Base-by-base conservation (phyloP, 2,888 invertebrate species). In the Trypoxylon attenuatum region DNA sequence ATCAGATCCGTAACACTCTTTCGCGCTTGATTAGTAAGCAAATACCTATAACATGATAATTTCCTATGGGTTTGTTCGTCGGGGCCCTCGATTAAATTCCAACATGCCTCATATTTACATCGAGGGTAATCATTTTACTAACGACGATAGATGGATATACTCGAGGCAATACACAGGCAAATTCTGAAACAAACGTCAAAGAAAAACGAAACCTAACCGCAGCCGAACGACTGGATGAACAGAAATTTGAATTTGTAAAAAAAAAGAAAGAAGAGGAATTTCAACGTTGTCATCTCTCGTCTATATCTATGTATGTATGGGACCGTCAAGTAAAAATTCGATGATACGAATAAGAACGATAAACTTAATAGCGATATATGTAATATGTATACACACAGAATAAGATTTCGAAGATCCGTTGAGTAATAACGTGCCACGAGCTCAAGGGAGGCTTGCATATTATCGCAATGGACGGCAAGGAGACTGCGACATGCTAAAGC, bases 1-100 rank as follows among this genome's bases (percentile, higher is more conserved):
- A 99, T 99, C 80, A 99, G 91, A 89, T 99, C 98, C 71, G 96
- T 96, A 64, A 99, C 94, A 80, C 93, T 94, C 82, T 94, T 92
- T 76, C 93, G 90, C 57, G 87, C 82, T 78, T 89, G 89, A 77
- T 91, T 90, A 43, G 93, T 90, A 81, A 96, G 89, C 84, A 96
- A 89, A 87, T 94, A 95, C 87, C 94, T 95, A 75, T 50, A 66
- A 57, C 51, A 53, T 43, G 18, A 52, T 16, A 50, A 46, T 41
- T 25, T 16, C 49, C 41, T 21, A 50, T 19, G 10, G 38, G 6
- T n/a, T 21, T 8, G n/a, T 19, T n/a, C 43, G 27, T 6, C 1
- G 21, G 3, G 18, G 6, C n/a, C 21, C 18, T 4, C n/a, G 10
- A 39, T 21, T 21, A 21, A 39, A 10, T 16, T n/a, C n/a, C 2